Evolutionary conservation across 1,140 invertebrate species (phyloP).

Genomic region (Whitmania pigra): DNA sequence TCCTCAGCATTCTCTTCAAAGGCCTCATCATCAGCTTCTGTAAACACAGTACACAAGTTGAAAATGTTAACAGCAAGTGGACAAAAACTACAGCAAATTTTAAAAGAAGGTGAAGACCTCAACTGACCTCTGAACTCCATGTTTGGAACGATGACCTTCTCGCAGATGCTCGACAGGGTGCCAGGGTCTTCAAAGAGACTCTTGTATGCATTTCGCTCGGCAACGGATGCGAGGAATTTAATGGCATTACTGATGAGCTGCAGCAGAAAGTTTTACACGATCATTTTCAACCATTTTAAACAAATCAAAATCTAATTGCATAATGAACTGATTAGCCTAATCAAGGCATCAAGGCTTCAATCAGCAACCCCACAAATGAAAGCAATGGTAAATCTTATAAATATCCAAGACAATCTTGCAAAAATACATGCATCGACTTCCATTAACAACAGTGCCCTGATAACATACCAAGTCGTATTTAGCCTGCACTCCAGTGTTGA

Average conservation of each 20-base stretch:
- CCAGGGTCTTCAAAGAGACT: constrained; percentile 70
- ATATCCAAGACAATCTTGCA: no score
- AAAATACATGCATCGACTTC: no score
- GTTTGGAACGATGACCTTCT: constrained; percentile 94
- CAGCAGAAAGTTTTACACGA: constrained; percentile 22
- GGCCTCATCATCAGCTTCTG: constrained; percentile 80
- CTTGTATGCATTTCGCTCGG: constrained; percentile 73
- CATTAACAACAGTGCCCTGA: not conserved
- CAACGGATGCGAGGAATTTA: constrained; percentile 83
- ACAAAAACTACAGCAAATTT: no score
- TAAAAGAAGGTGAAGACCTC: not conserved
- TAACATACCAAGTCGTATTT: constrained; percentile 76
- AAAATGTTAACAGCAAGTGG: not conserved
- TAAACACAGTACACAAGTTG: constrained; percentile 16
- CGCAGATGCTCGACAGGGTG: constrained; percentile 79
- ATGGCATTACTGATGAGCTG: constrained; percentile 85
- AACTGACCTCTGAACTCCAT: constrained; percentile 76
- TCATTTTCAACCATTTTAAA: not conserved
- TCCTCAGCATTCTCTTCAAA: constrained; percentile 97
- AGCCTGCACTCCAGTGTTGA: constrained; percentile 64
- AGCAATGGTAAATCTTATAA: no score
- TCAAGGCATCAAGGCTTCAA: no score
- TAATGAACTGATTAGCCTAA: no score
- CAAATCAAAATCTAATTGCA: not conserved
- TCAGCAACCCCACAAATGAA: no score